These are phyloP conservation scores for Gambusia holbrooki DNA, from an alignment of 2,113 vertebrate species.

Conservation along the genomic window DNA sequence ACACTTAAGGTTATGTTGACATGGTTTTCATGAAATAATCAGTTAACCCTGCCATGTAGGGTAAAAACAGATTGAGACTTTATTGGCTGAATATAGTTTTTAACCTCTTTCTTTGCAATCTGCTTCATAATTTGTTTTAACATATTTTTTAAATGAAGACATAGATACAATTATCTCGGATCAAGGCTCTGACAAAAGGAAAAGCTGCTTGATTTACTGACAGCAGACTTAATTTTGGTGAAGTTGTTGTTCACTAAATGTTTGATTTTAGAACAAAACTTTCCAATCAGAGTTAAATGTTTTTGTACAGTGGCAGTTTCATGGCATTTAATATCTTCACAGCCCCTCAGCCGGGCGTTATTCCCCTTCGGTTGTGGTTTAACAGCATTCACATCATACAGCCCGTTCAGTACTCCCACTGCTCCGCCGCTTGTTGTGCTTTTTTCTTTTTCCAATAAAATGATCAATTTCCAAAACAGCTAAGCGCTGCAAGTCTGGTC, in stretches of 20 bases:
- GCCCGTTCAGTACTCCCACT: constrained; percentile 61
- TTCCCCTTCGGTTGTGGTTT: constrained; percentile 70
- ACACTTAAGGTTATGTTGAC: too few relatives aligned
- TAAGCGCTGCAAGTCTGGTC: constrained; percentile 11
- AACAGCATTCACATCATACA: constrained; percentile 22
- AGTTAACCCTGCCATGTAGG: too few relatives aligned
- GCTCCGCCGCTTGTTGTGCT: constrained; percentile 14
- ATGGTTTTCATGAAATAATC: too few relatives aligned
- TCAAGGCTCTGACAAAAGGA: background rate
- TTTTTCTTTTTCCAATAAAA: constrained; percentile 62
- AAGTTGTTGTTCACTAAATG: constrained; percentile 27
- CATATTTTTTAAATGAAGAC: background rate
- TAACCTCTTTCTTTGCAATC: too few relatives aligned
- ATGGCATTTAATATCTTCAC: constrained; percentile 26
- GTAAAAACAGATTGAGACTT: too few relatives aligned
- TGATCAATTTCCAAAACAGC: constrained; percentile 70
- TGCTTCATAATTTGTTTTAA: background rate
- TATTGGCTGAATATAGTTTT: too few relatives aligned
- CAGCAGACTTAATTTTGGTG: constrained; percentile 12
- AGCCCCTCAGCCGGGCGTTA: constrained; percentile 58
- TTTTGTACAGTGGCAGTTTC: constrained; percentile 30
- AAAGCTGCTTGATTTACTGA: background rate
- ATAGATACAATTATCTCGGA: background rate
- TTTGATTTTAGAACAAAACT: constrained; percentile 44
- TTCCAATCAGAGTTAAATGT: constrained; percentile 56